Base-by-base conservation (phyloP, 2,113 vertebrate genomes). In the Leptobrachium ailaonicum region DNA sequence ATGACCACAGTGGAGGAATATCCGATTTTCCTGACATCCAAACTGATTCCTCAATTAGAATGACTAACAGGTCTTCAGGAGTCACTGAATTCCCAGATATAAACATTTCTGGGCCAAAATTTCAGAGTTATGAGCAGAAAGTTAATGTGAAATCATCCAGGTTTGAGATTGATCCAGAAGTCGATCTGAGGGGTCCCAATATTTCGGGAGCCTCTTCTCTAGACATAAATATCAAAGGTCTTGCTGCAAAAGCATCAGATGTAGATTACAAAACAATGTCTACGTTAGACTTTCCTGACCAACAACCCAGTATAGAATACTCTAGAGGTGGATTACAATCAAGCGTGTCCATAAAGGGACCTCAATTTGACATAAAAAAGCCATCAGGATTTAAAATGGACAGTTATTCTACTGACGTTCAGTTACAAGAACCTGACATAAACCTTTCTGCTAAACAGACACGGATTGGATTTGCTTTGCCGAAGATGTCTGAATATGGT, bases 11-110 rank as follows among this genome's bases (percentile, higher is more conserved):
- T 3, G 53, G 20, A 2, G 53, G 41, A 41, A 32, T 41, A 13
- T 68, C 43, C 74, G 85, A 80, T 0, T 1, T 81, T 20, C 87
- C 88, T 32, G 87, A 83, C 5, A 73, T 81, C 66, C 82, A 78
- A 72, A 41, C 32, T 6, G n/a, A 67, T 73, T n/a, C 50, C 9
- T 62, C 6, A 4, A 12, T 75, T 41, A 40, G 56, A 10, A 0
- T 14, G 8, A 9, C 47, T 8, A 78, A 43, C 3, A 68, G 42
- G 12, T 56, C 66, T 10, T 42, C 63, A 41, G 20, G 14, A 64
- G 50, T 76, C 41, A 62, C 70, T 12, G 64, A 67, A 10, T 1
- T 80, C 6, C 69, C 77, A 42, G 83, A 43, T 47, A 12, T 75
- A 6, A 71, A 20, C 4, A 1, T 45, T 2, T 43, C 54, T 2